A percentile compares a stretch with the other conserved stretches of the same genome.
phyloP scores from a whole-genome alignment of 2,888 invertebrate genomes.

The Pristionchus arcanus region DNA sequence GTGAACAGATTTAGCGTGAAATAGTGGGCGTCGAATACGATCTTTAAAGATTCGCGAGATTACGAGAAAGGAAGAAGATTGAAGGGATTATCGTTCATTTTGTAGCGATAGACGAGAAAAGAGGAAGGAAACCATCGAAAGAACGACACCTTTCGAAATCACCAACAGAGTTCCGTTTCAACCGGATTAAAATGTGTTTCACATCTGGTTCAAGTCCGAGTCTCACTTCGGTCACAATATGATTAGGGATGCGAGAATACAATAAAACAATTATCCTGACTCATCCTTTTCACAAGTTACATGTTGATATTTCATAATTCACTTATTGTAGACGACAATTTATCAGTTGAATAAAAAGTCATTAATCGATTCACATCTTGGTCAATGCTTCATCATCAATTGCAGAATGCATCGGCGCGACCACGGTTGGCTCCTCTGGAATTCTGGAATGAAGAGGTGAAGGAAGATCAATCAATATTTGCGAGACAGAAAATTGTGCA shows the following conservation, averaged over 20 bases:
- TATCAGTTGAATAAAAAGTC: not conserved
- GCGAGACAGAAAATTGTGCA: no score
- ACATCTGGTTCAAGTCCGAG: not conserved
- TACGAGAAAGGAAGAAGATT: not conserved
- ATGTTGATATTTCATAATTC: no score
- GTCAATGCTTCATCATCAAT: not conserved
- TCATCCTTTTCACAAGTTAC: no score
- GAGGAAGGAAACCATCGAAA: not conserved
- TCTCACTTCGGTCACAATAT: not conserved
- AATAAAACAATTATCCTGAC: no score
- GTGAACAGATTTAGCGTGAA: not conserved
- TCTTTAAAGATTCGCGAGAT: constrained; percentile 9
- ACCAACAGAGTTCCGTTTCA: not conserved
- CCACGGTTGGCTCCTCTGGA: not conserved
- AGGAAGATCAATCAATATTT: not conserved
- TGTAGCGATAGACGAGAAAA: not conserved
- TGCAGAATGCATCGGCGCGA: not conserved
- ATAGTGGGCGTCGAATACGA: not conserved
- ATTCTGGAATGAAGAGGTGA: not conserved
- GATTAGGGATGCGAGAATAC: not conserved
- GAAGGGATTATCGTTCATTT: not conserved
- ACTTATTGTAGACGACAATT: not conserved
- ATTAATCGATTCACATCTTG: constrained; percentile 9
- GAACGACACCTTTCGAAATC: constrained; percentile 13
- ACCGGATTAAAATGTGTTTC: not conserved